Evolutionary conservation across 2,888 invertebrate species (phyloP), one percentile per base, ranked within the genome.

Genomic region (Drosophila setosimentum): DNA sequence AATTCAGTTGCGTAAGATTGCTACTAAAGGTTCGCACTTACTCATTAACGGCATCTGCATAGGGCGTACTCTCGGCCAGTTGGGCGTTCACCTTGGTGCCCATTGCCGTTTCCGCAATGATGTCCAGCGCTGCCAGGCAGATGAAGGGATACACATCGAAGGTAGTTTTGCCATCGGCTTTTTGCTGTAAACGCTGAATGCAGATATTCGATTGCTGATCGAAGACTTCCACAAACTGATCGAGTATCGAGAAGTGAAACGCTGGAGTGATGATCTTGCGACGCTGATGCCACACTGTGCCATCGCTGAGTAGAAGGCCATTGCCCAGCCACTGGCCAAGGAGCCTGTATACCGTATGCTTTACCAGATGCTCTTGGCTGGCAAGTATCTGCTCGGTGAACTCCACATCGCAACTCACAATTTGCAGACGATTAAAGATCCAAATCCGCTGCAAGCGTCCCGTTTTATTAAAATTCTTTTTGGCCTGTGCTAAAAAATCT

Each of bases 171-270:
- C 92, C 92, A 49, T 91, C 91, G 80, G 92, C 69, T 79, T 91
- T 82, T 94, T 94, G 7, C 94, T 91, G 6, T 49, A 97, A 88
- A 72, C 95, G 94, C 0, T 95, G 91, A 0, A 95, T 90, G 72
- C 97, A 93, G 27, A 95, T 93, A 32, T 93, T 92, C 6, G 95
- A 94, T 75, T 96, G 95, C 70, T 94, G 94, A 83, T 96, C 95
- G 88, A 97, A 96, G 0, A 96, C 94, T 3, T 95, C 95, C 10
- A 96, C 92, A 91, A 96, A 97, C 78, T 96, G 95, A 83, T 96
- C 95, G 51, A 97, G 92, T 65, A 97, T 96, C 83, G 95, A 95
- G 91, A 96, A 97, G 91, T 97, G 97, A 91, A 97, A 97, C 0
- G 97, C 95, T 3, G 97, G 96, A 0, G 97, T 96, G 60, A 97